Percentiles rank a stretch among this genome's conserved stretches.
phyloP scores from a whole-genome alignment of 2,797 vertebrate species.

The Alectoris magna region DNA sequence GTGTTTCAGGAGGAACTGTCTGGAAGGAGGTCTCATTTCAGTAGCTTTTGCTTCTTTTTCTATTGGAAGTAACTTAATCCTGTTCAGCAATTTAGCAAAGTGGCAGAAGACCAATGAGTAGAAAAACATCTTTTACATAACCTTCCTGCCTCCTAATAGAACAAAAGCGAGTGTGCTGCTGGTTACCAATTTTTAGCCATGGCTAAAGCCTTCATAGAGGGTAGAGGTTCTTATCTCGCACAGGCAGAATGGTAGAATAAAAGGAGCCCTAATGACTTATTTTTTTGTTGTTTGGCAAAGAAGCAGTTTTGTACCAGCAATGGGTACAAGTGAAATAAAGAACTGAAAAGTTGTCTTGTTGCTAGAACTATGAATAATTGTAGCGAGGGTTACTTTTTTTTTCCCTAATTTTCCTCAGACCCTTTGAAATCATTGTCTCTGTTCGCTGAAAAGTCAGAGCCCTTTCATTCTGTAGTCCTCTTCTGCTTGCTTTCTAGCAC shows the following conservation, averaged over 20 bases:
- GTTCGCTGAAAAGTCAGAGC: background rate
- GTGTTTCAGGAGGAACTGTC: background rate
- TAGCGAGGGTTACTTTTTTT: background rate
- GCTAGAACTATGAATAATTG: background rate
- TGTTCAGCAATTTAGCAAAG: background rate
- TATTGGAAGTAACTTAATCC: background rate
- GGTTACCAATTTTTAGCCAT: background rate
- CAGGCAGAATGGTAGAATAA: background rate
- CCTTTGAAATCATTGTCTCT: background rate
- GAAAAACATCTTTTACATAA: background rate
- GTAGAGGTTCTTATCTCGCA: background rate
- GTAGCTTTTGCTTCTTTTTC: background rate
- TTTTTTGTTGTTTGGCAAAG: background rate
- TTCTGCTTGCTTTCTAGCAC: background rate
- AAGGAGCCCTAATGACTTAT: background rate
- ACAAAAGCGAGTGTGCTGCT: background rate
- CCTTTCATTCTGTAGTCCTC: background rate
- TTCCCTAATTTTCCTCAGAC: background rate
- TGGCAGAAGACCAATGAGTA: fast-evolving
- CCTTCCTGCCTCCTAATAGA: background rate
- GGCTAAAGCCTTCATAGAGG: background rate
- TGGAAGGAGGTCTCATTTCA: constrained; percentile 4
- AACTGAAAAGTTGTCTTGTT: background rate
- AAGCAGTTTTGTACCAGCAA: background rate
- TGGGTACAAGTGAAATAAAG: background rate